Evolutionary conservation across 2,797 vertebrate genomes (phyloP), one percentile per base, ranked within the genome.

Genomic region (Tachyglossus aculeatus): DNA sequence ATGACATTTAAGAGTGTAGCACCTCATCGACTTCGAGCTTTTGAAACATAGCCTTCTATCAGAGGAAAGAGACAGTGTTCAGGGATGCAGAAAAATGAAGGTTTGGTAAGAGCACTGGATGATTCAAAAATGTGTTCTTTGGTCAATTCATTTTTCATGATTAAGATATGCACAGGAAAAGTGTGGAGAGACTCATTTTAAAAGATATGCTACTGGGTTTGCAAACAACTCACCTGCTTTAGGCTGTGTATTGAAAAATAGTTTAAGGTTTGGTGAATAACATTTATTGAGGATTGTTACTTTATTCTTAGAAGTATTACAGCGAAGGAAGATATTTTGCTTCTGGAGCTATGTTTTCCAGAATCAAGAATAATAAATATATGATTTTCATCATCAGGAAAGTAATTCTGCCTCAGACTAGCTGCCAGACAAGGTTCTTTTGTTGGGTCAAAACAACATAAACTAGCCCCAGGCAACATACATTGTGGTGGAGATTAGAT

Each of bases 321-420:
- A 67, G n/a, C 50, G 9, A 8, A 47, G 61, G 71, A 67, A 73
- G 57, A 44, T 12, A 48, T 38, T 69, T 71, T 61, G 74, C 57
- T 80, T 85, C 40, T 66, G 25, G 27, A 57, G 54, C 33, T 44
- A 75, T 72, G 53, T 38, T 77, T 65, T 81, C 69, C 24, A 19
- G 50, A 64, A 60, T 65, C 51, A 24, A 53, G 53, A 64, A 9
- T 39, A 69, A 59, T 52, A 74, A 85, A 60, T 74, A 59, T 68
- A 66, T 70, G 69, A 82, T 59, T 82, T 40, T 62, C 29, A 21
- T 62, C 65, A 27, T 33, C 65, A 71, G 47, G 60, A 80, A 78
- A 60, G 56, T 43, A 76, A 60, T 54, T 70, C 51, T 58, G 19
- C 33, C 27, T 79, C 16, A 16, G 14, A 59, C 51, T 45, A 39